Conservation (phyloP, 2,888 invertebrate genomes). For the Cabera pusaria region DNA sequence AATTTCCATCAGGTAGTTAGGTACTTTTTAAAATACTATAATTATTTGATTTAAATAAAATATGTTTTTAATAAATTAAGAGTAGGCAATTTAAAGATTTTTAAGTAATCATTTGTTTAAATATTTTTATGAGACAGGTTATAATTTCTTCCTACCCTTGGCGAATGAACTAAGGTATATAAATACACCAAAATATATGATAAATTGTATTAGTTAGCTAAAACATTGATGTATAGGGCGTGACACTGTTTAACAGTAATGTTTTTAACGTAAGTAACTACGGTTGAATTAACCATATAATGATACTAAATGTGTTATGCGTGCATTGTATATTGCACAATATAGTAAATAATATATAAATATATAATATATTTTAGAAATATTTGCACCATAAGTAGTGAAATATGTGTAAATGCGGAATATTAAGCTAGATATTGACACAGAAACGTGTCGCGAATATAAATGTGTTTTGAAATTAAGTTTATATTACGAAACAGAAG, state of each 20-base stretch:
- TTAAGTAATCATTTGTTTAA: too few species aligned
- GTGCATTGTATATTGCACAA: conserved; percentile 80
- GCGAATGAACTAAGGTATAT: conserved; percentile 68
- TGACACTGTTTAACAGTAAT: conserved; percentile 78
- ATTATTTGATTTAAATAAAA: too few species aligned
- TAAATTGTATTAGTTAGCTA: conserved; percentile 57
- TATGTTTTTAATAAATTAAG: too few species aligned
- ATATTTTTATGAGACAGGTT: too few species aligned
- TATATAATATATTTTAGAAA: conserved; percentile 80
- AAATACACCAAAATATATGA: conserved; percentile 60
- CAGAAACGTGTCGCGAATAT: conserved; percentile 31
- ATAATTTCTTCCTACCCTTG: too few species aligned
- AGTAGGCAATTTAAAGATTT: too few species aligned
- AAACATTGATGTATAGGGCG: conserved; percentile 73
- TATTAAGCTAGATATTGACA: conserved; percentile 66
- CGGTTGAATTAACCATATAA: conserved; percentile 43
- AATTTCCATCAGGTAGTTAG: background rate
- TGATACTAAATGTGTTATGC: conserved; percentile 62
- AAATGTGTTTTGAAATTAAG: conserved; percentile 54
- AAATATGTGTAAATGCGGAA: conserved; percentile 77
- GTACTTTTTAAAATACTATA: too few species aligned
- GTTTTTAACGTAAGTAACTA: conserved; percentile 75
- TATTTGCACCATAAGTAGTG: conserved; percentile 82
- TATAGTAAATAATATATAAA: conserved; percentile 75
- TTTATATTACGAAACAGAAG: conserved; percentile 59